A percentile compares a stretch with the other conserved stretches of the same genome.
Evolutionary conservation across 2,113 vertebrate species (phyloP).

Genomic region (Holacanthus passer): DNA sequence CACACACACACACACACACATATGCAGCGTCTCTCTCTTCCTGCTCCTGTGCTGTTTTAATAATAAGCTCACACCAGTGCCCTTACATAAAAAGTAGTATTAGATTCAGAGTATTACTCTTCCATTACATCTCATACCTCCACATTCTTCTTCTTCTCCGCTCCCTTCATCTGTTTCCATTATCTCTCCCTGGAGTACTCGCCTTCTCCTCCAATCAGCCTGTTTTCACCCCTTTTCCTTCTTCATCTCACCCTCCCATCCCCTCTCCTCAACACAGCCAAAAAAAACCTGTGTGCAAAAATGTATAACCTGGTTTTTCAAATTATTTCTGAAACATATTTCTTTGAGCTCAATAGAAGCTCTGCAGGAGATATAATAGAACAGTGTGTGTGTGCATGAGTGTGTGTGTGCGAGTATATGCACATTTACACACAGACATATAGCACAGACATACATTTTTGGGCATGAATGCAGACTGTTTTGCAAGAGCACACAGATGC

Average conservation of each 20-base stretch:
- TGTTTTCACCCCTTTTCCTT: slow-evolving; percentile 18
- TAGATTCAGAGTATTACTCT: slow-evolving; percentile 48
- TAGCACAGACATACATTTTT: not conserved
- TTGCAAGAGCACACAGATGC: not conserved
- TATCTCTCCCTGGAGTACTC: slow-evolving; percentile 59
- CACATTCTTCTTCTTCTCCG: slow-evolving; percentile 29
- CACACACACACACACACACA: slow-evolving; percentile 3
- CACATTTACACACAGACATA: slow-evolving; percentile 8
- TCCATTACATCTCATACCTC: slow-evolving; percentile 46
- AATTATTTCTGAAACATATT: slow-evolving; percentile 59
- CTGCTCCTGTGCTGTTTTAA: slow-evolving; percentile 38
- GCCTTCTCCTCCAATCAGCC: slow-evolving; percentile 43
- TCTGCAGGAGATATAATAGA: slow-evolving; percentile 35
- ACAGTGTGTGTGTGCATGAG: slow-evolving; percentile 14
- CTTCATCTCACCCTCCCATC: not conserved
- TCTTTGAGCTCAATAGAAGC: slow-evolving; percentile 23
- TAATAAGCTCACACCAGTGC: slow-evolving; percentile 32
- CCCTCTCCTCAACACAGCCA: not conserved
- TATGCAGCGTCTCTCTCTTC: not conserved
- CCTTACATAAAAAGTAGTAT: slow-evolving; percentile 51
- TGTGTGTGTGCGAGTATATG: not conserved
- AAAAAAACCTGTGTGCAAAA: slow-evolving; percentile 35
- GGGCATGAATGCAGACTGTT: not conserved
- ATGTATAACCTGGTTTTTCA: slow-evolving; percentile 58
- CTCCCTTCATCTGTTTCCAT: slow-evolving; percentile 68